Conservation (phyloP, 2,888 invertebrate species). For the Brenthis daphne region DNA sequence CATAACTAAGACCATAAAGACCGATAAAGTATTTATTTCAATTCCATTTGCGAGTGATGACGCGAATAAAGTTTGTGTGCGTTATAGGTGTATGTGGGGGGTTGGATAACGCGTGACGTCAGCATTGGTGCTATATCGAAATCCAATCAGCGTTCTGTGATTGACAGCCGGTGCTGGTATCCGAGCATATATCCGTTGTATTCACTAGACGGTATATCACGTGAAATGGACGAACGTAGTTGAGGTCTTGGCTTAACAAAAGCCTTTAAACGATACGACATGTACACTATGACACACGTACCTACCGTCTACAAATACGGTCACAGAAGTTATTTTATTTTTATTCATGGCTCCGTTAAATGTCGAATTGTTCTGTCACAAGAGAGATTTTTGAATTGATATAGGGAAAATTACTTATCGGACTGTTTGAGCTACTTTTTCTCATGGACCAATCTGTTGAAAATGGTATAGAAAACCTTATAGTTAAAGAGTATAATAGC, state of each 20-base stretch:
- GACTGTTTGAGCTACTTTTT: too few species aligned
- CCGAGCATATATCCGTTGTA: conserved; percentile 49
- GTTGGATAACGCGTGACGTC: conserved; percentile 45
- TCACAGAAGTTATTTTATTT: conserved; percentile 19
- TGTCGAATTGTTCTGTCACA: conserved; percentile 3
- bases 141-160: conserved; percentile 72
- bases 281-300: conserved; percentile 18
- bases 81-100: conserved; percentile 19
- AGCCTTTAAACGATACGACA: conserved; percentile 38
- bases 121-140: conserved; percentile 63
- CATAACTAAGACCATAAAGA: conserved; percentile 40
- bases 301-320: conserved; percentile 7
- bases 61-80: conserved; percentile 37
- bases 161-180: conserved; percentile 61
- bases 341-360: conserved; percentile 17
- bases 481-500: too few species aligned
- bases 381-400: not conserved
- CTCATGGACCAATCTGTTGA: too few species aligned
- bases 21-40: conserved; percentile 40
- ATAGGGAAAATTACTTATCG: not conserved
- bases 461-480: too few species aligned
- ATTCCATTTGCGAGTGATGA: conserved; percentile 40
- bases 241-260: conserved; percentile 46
- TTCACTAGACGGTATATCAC: conserved; percentile 46
- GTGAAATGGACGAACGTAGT: conserved; percentile 42